Conservation (phyloP, 2,888 invertebrate genomes). For the Linnaemya vulpina region DNA sequence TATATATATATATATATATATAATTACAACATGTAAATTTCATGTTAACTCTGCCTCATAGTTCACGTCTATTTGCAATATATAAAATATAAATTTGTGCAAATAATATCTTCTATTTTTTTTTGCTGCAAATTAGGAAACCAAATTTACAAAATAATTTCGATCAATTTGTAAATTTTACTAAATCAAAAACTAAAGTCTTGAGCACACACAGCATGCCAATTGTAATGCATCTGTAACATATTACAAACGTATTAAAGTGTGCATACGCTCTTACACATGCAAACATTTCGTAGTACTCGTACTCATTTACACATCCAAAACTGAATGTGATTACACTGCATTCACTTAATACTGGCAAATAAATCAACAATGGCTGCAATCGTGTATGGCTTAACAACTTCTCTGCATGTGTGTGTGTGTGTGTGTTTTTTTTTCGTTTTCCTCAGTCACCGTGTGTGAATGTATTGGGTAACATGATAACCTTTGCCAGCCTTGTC, state of each 20-base stretch:
- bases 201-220: constrained; percentile 23
- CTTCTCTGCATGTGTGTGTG: neutral
- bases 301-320: constrained; percentile 60
- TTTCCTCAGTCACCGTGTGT: neutral
- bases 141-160: constrained; percentile 68
- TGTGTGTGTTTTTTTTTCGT: neutral
- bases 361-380: constrained; percentile 64
- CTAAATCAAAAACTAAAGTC: constrained; percentile 53
- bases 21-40: constrained; percentile 48
- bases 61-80: neutral
- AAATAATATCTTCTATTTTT: neutral
- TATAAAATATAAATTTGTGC: neutral
- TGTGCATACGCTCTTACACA: constrained; percentile 4
- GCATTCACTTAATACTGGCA: constrained; percentile 56
- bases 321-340: constrained; percentile 67
- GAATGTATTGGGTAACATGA: constrained; percentile 65
- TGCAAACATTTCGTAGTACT: constrained; percentile 22
- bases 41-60: constrained; percentile 21
- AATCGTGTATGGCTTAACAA: constrained; percentile 41
- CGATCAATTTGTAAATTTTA: constrained; percentile 65
- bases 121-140: constrained; percentile 15
- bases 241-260: constrained; percentile 65
- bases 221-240: constrained; percentile 25
- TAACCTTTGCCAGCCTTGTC: constrained; percentile 69
- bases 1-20: no score